phyloP scores from a whole-genome alignment of 2,797 vertebrate genomes.

The Xyrichtys novacula region DNA sequence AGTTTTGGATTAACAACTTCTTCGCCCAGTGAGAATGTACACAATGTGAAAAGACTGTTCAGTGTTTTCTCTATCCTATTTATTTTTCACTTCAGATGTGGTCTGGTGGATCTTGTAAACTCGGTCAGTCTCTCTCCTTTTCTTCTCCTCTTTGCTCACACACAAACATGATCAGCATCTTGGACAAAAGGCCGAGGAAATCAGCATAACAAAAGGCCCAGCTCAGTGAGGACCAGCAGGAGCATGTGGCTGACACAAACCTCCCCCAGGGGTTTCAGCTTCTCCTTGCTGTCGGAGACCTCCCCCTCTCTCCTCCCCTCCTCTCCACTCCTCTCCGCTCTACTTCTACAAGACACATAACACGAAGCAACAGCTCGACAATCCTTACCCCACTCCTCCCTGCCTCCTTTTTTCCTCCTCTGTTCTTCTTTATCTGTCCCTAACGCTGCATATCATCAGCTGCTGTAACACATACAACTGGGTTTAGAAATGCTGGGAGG shows the following conservation, averaged over 20 bases:
- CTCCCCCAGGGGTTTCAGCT: conserved; percentile 42
- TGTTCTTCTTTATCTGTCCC: conserved; percentile 8
- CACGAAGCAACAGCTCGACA: conserved; percentile 36
- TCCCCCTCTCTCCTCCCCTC: conserved; percentile 23
- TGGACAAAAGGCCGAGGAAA: conserved; percentile 83
- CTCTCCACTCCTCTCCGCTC: conserved; percentile 29
- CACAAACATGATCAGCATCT: conserved; percentile 45
- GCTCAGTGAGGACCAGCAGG: conserved; percentile 75
- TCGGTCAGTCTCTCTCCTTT: conserved; percentile 37
- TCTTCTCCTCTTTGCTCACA: conserved; percentile 27
- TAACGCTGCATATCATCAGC: conserved; percentile 51
- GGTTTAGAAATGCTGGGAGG: conserved; percentile 23
- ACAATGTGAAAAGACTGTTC: background rate
- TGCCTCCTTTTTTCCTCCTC: background rate
- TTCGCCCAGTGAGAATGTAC: too few species aligned
- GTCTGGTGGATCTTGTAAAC: conserved; percentile 22
- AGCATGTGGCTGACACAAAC: conserved; percentile 80
- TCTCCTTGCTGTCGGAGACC: conserved; percentile 34
- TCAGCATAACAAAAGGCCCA: conserved; percentile 91
- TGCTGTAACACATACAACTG: conserved; percentile 24
- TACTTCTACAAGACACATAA: conserved; percentile 42
- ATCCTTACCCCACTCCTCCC: conserved; percentile 6
- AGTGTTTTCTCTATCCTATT: background rate
- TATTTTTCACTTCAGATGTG: background rate
- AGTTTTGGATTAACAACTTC: conserved; percentile 1